Conservation (phyloP, 2,113 vertebrate genomes). For the Odontesthes bonariensis region DNA sequence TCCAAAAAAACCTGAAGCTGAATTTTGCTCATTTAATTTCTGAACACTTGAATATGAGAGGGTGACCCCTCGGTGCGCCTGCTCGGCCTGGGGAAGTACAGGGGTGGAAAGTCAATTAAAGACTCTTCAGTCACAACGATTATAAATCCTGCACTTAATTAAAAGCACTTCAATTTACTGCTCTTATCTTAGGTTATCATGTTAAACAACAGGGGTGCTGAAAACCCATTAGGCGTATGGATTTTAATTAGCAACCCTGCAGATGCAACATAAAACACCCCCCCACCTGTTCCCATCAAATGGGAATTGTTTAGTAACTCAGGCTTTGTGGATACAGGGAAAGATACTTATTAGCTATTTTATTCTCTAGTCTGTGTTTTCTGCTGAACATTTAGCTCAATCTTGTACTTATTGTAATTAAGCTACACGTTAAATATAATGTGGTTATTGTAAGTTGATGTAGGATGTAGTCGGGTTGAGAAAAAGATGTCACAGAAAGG, state of each 20-base stretch:
- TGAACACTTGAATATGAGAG: constrained; percentile 31
- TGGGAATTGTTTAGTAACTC: constrained; percentile 51
- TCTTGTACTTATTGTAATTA: too few species aligned
- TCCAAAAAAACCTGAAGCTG: neutral
- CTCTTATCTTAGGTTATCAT: constrained; percentile 80
- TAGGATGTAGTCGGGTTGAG: neutral
- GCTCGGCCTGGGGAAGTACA: constrained; percentile 25
- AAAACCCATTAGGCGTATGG: constrained; percentile 80
- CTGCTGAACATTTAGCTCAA: too few species aligned
- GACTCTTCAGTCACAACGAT: constrained; percentile 48
- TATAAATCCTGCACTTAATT: constrained; percentile 79
- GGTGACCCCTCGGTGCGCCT: constrained; percentile 11
- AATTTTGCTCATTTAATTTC: constrained; percentile 22
- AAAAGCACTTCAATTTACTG: constrained; percentile 75
- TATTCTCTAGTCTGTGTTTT: neutral
- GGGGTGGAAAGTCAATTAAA: constrained; percentile 49
- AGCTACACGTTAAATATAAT: neutral
- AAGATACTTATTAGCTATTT: constrained; percentile 52
- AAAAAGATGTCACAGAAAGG: neutral
- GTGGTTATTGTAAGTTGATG: neutral
- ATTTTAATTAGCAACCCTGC: constrained; percentile 78
- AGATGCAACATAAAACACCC: constrained; percentile 68
- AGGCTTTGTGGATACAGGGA: constrained; percentile 27
- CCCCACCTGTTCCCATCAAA: constrained; percentile 14
- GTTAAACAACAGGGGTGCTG: constrained; percentile 76